Evolutionary conservation across 2,797 vertebrate species (phyloP).

Genomic region (Myotis pilosus): DNA sequence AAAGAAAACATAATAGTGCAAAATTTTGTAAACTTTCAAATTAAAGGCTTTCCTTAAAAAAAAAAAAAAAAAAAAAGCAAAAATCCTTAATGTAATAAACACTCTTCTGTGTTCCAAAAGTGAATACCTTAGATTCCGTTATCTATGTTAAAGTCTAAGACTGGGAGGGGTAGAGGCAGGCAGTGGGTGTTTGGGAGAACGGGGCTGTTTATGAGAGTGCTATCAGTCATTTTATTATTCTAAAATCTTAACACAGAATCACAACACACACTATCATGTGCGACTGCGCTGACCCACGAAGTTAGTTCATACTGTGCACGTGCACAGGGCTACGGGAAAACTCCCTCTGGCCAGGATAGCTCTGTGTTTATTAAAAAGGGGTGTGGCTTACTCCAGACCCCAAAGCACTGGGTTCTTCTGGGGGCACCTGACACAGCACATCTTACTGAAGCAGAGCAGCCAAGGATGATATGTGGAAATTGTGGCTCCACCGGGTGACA

Average conservation of each 20-base stretch:
- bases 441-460: not conserved
- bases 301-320: accelerated
- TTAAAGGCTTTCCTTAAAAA: not conserved
- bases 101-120: not conserved
- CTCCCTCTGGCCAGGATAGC: not conserved
- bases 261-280: accelerated
- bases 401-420: not conserved
- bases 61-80: not conserved
- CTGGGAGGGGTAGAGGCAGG: not conserved
- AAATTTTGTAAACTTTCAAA: not conserved
- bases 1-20: not conserved
- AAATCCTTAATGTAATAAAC: not conserved
- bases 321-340: accelerated
- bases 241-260: not conserved
- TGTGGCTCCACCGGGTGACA: not conserved
- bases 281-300: accelerated
- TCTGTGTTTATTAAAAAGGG: not conserved
- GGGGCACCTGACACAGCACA: accelerated
- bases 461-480: not conserved
- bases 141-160: accelerated
- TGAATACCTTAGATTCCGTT: not conserved
- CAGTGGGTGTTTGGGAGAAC: accelerated
- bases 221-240: not conserved
- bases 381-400: not conserved
- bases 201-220: accelerated